A percentile compares a stretch with the other conserved stretches of the same genome.
These are phyloP conservation scores for Lepidochrysops patricia DNA, from an alignment of 2,888 invertebrate species.

Conservation along the genomic window DNA sequence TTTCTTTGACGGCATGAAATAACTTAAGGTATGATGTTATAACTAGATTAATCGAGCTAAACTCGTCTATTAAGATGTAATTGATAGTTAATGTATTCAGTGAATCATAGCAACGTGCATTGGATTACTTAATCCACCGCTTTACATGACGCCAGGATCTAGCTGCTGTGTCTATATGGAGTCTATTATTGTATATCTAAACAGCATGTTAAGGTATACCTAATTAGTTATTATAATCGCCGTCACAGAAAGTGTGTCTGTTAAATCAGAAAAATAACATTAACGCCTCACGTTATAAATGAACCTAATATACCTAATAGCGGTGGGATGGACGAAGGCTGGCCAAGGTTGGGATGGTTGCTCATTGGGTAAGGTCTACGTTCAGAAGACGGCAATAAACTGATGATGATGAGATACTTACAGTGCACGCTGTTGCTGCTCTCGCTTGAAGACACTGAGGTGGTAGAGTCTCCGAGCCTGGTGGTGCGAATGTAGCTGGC, in stretches of 20 bases:
- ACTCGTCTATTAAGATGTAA: not conserved
- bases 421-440: slow-evolving; percentile 53
- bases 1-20: not conserved
- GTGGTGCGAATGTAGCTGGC: slow-evolving; percentile 89
- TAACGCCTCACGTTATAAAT: too few species aligned
- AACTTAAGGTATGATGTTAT: not conserved
- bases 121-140: not conserved
- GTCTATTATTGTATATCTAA: too few species aligned
- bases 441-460: slow-evolving; percentile 50
- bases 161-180: not conserved
- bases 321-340: too few species aligned
- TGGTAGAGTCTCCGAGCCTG: slow-evolving; percentile 35
- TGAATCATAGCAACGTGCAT: not conserved
- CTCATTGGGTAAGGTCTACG: too few species aligned
- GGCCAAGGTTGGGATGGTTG: too few species aligned
- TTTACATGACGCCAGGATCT: not conserved
- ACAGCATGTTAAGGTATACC: too few species aligned
- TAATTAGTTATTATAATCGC: too few species aligned
- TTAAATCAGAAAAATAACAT: too few species aligned
- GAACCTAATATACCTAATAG: too few species aligned
- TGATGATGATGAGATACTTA: slow-evolving; percentile 30
- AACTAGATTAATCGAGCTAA: not conserved
- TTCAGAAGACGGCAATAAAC: too few species aligned
- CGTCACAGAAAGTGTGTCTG: too few species aligned
- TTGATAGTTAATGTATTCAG: not conserved